Evolutionary conservation across 2,888 invertebrate genomes (phyloP), one percentile per base, ranked within the genome.

Genomic region (Ectemnius continuus): DNA sequence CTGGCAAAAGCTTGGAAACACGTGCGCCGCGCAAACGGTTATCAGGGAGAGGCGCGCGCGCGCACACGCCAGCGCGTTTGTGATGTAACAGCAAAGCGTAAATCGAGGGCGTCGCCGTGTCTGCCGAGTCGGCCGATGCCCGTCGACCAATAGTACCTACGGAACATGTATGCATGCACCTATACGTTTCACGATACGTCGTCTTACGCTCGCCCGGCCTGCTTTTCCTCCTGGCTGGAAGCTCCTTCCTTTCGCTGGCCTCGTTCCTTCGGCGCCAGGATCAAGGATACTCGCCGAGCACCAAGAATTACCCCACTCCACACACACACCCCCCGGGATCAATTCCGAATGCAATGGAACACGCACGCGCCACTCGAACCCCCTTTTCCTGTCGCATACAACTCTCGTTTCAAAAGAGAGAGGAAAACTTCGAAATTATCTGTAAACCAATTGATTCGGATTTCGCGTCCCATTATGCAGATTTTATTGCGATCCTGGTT

Each of bases 81-180:
- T 69, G 71, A 76, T 76, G 68, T 67, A 63, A 36, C 68, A 36
- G 36, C 73, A 47, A 69, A 76, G 28, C 62, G 76, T 77, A 75
- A 70, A 82, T 78, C 70, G 74, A 75, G 78, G 84, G 85, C 85
- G 84, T 84, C 84, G 66, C 81, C 82, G 81, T 69, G 84, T 85
- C 84, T 84, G 76, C 61, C 80, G 48, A 74, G 83, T 78, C 84
- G 75, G 72, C 83, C 78, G 77, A 82, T 80, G 78, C 68, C 72
- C 83, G 78, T 52, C 52, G 52, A 56, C 69, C 69, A 64, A 72
- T 67, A 46, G 52, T 65, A 61, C 66, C 48, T 47, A 26, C 59
- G 36, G 46, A 14, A 20, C 18, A 59, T 23, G 20, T 20, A 16
- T 57, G 16, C n/a, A 64, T 28, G 14, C 4, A 28, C 2, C 2